These are phyloP conservation scores for Epinephelus malabaricus DNA, from an alignment of 2,797 vertebrate species.

Conservation along the genomic window DNA sequence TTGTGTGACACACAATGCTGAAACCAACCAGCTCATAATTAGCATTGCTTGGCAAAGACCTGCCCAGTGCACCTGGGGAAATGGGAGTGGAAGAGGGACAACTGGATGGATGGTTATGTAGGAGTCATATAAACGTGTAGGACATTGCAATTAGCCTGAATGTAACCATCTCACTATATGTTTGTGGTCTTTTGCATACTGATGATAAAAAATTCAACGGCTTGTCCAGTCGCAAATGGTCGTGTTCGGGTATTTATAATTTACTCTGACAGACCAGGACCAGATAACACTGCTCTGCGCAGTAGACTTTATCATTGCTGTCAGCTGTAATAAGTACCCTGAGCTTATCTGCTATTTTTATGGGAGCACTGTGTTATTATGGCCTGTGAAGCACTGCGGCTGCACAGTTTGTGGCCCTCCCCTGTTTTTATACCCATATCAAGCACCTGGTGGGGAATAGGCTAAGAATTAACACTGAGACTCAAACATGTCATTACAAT, in stretches of 20 bases:
- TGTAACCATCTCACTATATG: constrained; percentile 1
- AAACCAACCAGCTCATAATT: constrained; percentile 72
- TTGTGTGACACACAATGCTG: constrained; percentile 69
- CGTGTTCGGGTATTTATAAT: constrained; percentile 11
- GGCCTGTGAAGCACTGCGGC: constrained; percentile 44
- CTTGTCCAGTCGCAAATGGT: background rate
- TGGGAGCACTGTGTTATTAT: constrained; percentile 75
- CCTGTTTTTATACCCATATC: constrained; percentile 67
- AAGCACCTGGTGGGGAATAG: constrained; percentile 74
- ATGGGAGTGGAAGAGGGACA: constrained; percentile 39
- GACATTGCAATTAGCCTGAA: constrained; percentile 5
- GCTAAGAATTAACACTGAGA: constrained; percentile 68
- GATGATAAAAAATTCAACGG: background rate
- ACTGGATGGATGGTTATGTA: constrained; percentile 30
- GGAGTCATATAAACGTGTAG: constrained; percentile 21
- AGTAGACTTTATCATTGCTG: constrained; percentile 40
- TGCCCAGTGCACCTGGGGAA: constrained; percentile 62
- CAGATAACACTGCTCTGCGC: constrained; percentile 14
- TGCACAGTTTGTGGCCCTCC: constrained; percentile 54
- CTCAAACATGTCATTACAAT: constrained; percentile 74
- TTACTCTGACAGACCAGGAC: constrained; percentile 12
- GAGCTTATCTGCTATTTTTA: constrained; percentile 73
- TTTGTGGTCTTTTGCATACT: constrained; percentile 14
- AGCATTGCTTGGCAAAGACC: constrained; percentile 58
- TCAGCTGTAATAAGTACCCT: constrained; percentile 76